These are phyloP conservation scores for Sarcophaga carnaria DNA, from an alignment of 2,888 invertebrate species.

Conservation along the genomic window DNA sequence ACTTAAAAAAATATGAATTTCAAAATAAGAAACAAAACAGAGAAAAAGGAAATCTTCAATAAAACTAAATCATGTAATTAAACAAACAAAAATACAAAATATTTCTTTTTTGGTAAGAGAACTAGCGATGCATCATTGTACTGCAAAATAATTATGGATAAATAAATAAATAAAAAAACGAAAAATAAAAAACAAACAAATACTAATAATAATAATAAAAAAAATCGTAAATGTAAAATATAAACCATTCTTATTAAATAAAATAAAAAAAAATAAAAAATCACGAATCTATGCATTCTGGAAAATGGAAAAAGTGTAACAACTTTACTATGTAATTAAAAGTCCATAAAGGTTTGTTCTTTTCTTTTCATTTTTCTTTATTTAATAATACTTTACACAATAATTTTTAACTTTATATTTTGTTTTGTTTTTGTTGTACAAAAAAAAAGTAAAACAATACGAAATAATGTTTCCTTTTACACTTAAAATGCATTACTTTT, in stretches of 20 bases:
- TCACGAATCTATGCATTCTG: slow-evolving; percentile 2
- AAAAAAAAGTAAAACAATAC: slow-evolving; percentile 30
- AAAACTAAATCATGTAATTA: neutral
- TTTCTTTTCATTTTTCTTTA: slow-evolving; percentile 11
- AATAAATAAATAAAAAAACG: neutral
- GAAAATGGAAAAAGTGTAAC: slow-evolving; percentile 40
- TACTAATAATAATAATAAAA: too few species aligned
- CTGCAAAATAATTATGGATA: slow-evolving; percentile 1
- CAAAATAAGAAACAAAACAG: neutral
- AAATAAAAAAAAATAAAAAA: slow-evolving; percentile 34
- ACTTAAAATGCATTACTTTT: slow-evolving; percentile 5
- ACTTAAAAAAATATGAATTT: too few species aligned
- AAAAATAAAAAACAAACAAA: neutral
- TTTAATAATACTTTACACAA: slow-evolving; percentile 68
- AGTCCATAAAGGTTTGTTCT: neutral
- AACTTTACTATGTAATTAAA: slow-evolving; percentile 4
- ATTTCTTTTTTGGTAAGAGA: neutral
- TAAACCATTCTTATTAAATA: slow-evolving; percentile 49
- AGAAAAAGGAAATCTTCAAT: neutral
- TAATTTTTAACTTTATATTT: slow-evolving; percentile 34
- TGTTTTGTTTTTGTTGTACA: neutral
- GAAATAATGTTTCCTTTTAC: slow-evolving; percentile 44
- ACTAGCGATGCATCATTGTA: slow-evolving; percentile 8
- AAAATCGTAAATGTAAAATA: slow-evolving; percentile 8
- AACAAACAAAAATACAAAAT: neutral